Percentiles rank a stretch among this genome's conserved stretches.
phyloP scores from a whole-genome alignment of 2,888 invertebrate species.

The Aleiodes testaceus region DNA sequence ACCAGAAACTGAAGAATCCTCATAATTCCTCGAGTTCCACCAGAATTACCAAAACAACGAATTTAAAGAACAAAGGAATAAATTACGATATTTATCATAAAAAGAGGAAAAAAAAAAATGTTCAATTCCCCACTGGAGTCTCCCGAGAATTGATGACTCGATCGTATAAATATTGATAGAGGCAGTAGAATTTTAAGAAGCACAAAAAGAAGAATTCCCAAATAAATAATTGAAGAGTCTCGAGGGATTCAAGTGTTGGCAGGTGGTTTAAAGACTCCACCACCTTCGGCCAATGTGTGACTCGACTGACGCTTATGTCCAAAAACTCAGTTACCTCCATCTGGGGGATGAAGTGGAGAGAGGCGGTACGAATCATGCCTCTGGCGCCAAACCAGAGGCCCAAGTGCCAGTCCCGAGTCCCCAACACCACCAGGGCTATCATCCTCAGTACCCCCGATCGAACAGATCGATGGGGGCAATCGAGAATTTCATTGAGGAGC shows the following conservation, averaged over 20 bases:
- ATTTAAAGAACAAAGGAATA: no score
- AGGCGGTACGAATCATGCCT: constrained; percentile 50
- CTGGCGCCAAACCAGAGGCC: constrained; percentile 67
- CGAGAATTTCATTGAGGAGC: constrained; percentile 78
- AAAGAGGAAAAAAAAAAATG: constrained; percentile 6
- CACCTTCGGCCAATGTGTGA: constrained; percentile 68
- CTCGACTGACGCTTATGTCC: constrained; percentile 68
- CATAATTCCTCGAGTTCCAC: no score
- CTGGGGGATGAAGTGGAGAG: constrained; percentile 64
- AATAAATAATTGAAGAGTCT: not conserved
- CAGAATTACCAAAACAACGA: no score
- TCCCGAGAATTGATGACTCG: constrained; percentile 14
- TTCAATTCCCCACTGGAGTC: constrained; percentile 2
- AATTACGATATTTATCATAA: not conserved
- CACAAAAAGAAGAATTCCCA: not conserved
- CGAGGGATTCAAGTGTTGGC: constrained; percentile 5
- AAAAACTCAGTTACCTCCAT: constrained; percentile 69
- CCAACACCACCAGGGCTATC: constrained; percentile 42
- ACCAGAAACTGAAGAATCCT: not conserved
- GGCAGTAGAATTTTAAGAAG: not conserved
- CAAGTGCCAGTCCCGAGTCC: constrained; percentile 66
- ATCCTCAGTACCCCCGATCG: constrained; percentile 43
- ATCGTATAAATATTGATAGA: not conserved
- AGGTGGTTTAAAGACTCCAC: constrained; percentile 21
- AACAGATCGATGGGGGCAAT: constrained; percentile 78